phyloP scores from a whole-genome alignment of 2,888 invertebrate genomes.

The Tiliacea citrago region DNA sequence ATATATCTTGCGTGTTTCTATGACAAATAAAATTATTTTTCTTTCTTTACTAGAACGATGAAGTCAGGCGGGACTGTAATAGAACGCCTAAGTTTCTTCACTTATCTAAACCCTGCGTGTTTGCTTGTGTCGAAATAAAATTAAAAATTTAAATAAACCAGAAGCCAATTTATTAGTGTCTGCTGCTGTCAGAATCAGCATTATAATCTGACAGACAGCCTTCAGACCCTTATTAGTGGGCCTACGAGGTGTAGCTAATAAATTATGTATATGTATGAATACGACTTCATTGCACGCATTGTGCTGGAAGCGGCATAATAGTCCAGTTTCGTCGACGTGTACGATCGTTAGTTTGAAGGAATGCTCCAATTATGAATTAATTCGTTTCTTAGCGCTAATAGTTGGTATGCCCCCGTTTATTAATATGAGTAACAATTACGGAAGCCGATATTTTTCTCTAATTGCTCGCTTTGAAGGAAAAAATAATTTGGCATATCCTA shows the following conservation, averaged over 20 bases:
- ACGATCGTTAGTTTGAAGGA: slow-evolving; percentile 28
- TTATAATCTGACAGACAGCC: slow-evolving; percentile 55
- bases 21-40: no score
- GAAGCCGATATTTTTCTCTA: slow-evolving; percentile 44
- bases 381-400: slow-evolving; percentile 30
- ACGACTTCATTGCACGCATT: slow-evolving; percentile 38
- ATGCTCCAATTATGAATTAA: slow-evolving; percentile 37
- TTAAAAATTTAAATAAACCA: slow-evolving; percentile 27
- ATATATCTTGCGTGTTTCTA: no score
- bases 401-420: slow-evolving; percentile 26
- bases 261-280: slow-evolving; percentile 39
- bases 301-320: slow-evolving; percentile 35
- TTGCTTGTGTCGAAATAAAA: slow-evolving; percentile 35
- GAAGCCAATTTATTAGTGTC: slow-evolving; percentile 45
- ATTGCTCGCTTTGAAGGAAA: slow-evolving; percentile 33
- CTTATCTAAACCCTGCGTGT: slow-evolving; percentile 21
- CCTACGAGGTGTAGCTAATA: slow-evolving; percentile 34
- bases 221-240: slow-evolving; percentile 52
- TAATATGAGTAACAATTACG: slow-evolving; percentile 25
- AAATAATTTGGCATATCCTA: slow-evolving; percentile 36
- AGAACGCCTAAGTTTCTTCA: slow-evolving; percentile 15
- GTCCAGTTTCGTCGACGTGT: slow-evolving; percentile 28
- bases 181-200: slow-evolving; percentile 54
- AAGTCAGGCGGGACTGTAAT: neutral
- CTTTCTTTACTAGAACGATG: no score